Evolutionary conservation across 2,888 invertebrate species (phyloP).

Genomic region (Dolichopus griseipennis): DNA sequence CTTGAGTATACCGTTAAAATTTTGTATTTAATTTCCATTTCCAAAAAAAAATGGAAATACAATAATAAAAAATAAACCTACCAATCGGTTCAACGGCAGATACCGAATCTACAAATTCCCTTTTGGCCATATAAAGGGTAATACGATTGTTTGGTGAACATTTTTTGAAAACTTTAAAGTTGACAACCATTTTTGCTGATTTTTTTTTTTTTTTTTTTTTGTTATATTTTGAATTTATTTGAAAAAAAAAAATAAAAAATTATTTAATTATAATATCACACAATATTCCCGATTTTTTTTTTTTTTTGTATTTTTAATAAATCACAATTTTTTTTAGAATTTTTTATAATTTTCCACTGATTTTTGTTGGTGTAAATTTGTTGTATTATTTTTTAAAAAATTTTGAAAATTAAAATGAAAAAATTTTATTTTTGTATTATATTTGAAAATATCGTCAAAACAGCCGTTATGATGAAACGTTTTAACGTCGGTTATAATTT

Average conservation of each 20-base stretch:
- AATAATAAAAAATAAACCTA: slow-evolving; percentile 36
- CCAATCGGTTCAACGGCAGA: slow-evolving; percentile 79
- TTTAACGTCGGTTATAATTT: background rate
- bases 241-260: no score
- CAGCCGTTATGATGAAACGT: background rate
- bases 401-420: no score
- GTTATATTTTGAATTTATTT: background rate
- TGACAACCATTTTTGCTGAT: slow-evolving; percentile 63
- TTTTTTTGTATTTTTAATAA: no score
- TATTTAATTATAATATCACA: no score
- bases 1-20: no score
- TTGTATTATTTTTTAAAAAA: no score
- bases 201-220: slow-evolving; percentile 8
- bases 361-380: no score
- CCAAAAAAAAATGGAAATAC: no score
- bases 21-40: no score
- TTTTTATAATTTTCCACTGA: no score
- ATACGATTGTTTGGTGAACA: slow-evolving; percentile 80
- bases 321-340: no score
- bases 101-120: slow-evolving; percentile 82
- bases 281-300: no score
- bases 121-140: slow-evolving; percentile 73
- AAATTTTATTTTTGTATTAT: background rate
- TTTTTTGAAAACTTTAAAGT: slow-evolving; percentile 88
- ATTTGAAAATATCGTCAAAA: background rate